Percentiles rank a stretch among this genome's conserved stretches.
Evolutionary conservation across 1,140 invertebrate genomes (phyloP).

Genomic region (Radopholus similis): DNA sequence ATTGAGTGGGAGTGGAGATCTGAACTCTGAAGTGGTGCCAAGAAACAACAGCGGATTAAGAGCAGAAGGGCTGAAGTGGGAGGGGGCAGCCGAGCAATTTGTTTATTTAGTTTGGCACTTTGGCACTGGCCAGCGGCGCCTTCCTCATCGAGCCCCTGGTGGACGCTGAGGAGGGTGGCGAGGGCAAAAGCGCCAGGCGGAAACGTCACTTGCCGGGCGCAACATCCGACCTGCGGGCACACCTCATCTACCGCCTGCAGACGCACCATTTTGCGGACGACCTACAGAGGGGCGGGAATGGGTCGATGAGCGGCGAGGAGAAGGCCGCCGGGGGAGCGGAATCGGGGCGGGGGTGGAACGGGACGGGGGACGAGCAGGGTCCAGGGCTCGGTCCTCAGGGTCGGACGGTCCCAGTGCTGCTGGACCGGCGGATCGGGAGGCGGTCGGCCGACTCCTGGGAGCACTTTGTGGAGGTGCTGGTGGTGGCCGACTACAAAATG

Average conservation of each 20-base stretch:
- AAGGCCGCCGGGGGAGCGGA: background rate
- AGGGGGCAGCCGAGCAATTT: conserved; percentile 5
- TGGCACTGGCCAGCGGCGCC: conserved; percentile 48
- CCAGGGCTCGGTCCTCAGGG: too few relatives aligned
- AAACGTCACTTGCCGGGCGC: background rate
- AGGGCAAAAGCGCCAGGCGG: background rate
- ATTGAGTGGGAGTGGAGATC: too few relatives aligned
- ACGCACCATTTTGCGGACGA: conserved; percentile 16
- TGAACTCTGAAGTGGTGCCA: too few relatives aligned
- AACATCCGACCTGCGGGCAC: conserved; percentile 21
- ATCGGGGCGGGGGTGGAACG: background rate
- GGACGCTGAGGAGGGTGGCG: conserved; percentile 8
- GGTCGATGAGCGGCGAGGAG: background rate
- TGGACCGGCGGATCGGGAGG: background rate
- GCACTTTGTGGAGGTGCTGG: conserved; percentile 74
- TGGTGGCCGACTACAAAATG: conserved; percentile 77
- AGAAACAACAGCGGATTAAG: too few relatives aligned
- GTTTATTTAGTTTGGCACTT: conserved; percentile 47
- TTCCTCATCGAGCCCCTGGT: conserved; percentile 54
- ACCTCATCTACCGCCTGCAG: conserved; percentile 36
- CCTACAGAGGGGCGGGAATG: background rate
- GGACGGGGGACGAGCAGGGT: background rate
- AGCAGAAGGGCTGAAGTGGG: conserved; percentile 8
- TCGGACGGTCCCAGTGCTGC: conserved; percentile 19
- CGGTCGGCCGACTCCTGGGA: conserved; percentile 64